These are phyloP conservation scores for Dysmachus trigonus DNA, from an alignment of 2,888 invertebrate species.

Conservation along the genomic window DNA sequence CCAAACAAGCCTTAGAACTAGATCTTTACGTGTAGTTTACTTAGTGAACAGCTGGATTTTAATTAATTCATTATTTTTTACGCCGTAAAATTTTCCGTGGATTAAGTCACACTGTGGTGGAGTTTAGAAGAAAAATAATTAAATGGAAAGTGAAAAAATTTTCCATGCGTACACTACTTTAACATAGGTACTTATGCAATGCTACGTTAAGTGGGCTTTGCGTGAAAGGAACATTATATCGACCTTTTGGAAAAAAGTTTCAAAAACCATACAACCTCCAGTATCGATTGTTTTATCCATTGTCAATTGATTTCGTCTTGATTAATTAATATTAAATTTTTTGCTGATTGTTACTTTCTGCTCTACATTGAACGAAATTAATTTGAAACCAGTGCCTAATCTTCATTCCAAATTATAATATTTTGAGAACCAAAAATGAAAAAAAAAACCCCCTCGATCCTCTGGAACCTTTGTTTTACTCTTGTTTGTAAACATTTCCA, in stretches of 20 bases:
- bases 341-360: too few relatives aligned
- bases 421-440: too few relatives aligned
- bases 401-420: too few relatives aligned
- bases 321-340: too few relatives aligned
- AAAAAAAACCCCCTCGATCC: too few relatives aligned
- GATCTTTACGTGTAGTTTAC: neutral
- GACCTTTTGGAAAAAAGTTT: neutral
- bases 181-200: neutral
- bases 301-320: too few relatives aligned
- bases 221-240: neutral
- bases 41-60: neutral
- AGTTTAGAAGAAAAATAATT: neutral
- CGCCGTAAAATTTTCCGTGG: neutral
- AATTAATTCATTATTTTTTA: neutral
- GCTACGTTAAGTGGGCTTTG: neutral
- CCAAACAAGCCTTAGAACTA: neutral
- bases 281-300: too few relatives aligned
- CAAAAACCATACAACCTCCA: neutral
- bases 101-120: neutral
- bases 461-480: too few relatives aligned
- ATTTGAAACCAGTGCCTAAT: too few relatives aligned
- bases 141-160: neutral
- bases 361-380: too few relatives aligned
- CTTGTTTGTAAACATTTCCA: too few relatives aligned
- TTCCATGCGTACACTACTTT: neutral